Base-by-base conservation (phyloP, 2,113 vertebrate species). In the Anser cygnoides region DNA sequence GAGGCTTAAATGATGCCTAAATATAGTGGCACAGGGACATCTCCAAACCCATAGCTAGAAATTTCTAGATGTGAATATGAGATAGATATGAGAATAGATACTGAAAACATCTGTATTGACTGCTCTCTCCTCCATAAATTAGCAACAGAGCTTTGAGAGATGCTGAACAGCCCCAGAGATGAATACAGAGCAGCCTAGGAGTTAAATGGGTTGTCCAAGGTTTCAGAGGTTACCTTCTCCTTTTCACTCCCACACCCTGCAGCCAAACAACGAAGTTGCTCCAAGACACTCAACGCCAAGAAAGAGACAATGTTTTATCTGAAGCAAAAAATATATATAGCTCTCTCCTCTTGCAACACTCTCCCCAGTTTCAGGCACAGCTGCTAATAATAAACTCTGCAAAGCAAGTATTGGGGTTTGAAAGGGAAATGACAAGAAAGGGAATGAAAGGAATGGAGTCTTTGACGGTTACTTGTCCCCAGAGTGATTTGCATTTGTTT, bases 401-500 rank as follows among this genome's bases (percentile, higher is more conserved):
- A 85, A 90, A 87, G 44, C 9, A 92, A 87, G 39, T n/a, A 62
- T 37, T 2, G 0, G 15, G 11, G 18, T 62, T 91, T 93, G 71
- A 97, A 95, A 91, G 74, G 91, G 54, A 93, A 94, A 89, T 39
- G 0, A 81, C 73, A 95, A 95, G 61, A 76, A 91, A 87, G 9
- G 22, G 26, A 87, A 88, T 78, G 39, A 94, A 94, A 97, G 83
- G 71, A 94, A 78, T 28, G 29, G 57, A 85, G 28, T 13, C 68
- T 87, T 79, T 49, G 11, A 65, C 6, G 1, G 43, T 57, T 81
- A 52, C 39, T 89, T 81, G 50, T 58, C 68, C 55, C 82, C 68
- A 25, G 14, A 49, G 84, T 39, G 83, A 79, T 94, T 92, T 95
- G 66, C 54, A 65, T 92, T 95, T 93, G 41, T 89, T 95, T 95